phyloP scores from a whole-genome alignment of 2,888 invertebrate species.

The Cheilosia soror region DNA sequence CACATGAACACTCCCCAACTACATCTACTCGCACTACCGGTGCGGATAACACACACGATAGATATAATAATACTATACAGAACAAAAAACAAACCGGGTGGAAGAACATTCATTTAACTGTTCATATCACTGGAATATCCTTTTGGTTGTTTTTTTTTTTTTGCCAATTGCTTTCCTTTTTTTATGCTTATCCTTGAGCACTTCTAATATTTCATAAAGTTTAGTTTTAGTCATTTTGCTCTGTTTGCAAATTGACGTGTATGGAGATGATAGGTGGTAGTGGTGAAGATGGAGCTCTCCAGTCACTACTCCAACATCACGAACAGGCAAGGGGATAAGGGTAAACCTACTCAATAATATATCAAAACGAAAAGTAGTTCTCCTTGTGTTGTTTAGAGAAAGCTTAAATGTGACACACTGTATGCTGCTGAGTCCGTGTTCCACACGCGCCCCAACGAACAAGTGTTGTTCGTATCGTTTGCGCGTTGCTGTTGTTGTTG shows the following conservation, averaged over 20 bases:
- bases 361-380: slow-evolving; percentile 21
- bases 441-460: neutral
- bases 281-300: neutral
- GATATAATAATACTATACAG: slow-evolving; percentile 52
- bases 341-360: slow-evolving; percentile 8
- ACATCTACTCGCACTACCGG: slow-evolving; percentile 9
- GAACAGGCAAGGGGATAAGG: neutral
- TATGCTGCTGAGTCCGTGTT: neutral
- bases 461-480: neutral
- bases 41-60: slow-evolving; percentile 41
- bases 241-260: slow-evolving; percentile 64
- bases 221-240: slow-evolving; percentile 68
- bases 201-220: slow-evolving; percentile 73
- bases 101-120: slow-evolving; percentile 72
- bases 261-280: slow-evolving; percentile 37
- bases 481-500: slow-evolving; percentile 32
- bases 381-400: slow-evolving; percentile 1
- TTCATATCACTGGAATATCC: slow-evolving; percentile 69
- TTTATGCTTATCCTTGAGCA: slow-evolving; percentile 63
- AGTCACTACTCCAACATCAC: neutral
- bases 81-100: slow-evolving; percentile 70
- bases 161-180: slow-evolving; percentile 27
- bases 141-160: slow-evolving; percentile 34
- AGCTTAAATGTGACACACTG: slow-evolving; percentile 13
- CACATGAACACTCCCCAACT: slow-evolving; percentile 47